Evolutionary conservation across 2,797 vertebrate species (phyloP), one percentile per base, ranked within the genome.

Genomic region (Schizopygopsis pylzovi): DNA sequence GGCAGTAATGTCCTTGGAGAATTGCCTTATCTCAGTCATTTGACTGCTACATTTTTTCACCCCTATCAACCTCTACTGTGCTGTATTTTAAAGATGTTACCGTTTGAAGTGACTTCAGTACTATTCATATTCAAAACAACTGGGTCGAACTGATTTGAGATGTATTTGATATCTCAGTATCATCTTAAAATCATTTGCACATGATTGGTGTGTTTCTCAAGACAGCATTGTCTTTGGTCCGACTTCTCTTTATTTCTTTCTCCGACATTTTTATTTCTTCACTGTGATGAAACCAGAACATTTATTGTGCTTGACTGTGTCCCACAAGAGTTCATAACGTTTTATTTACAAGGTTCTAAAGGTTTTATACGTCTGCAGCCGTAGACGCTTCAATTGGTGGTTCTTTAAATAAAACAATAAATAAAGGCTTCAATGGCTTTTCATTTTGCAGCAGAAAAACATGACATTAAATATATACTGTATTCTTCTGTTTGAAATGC

Each of bases 311-410:
- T 47, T 80, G 61, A 39, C 39, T 12, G 47, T 33, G 61, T 80
- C 6, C 59, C 87, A 86, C 5, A 87, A 63, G 20, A 81, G 25
- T 82, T 88, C 81, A 85, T 79, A 45, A 41, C 87, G 88, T 89
- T 28, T 86, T 83, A 83, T 90, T 90, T 90, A 85, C 67, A 79
- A 54, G 43, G 45, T 70, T 87, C 79, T 82, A 89, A 90, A 91
- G 88, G 72, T 90, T 89, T 92, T 89, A 90, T 81, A 49, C 68
- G 81, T 90, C 85, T 81, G 59, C 77, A 77, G 82, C 73, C 87
- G 45, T 43, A 89, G 39, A 79, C 68, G 68, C 16, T 88, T 84
- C 71, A 85, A 85, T 87, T 59, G 84, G 88, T 79, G 79, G 85
- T 79, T 85, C 45, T 73, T 79, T 59, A 45, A 82, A 85, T 49